Evolutionary conservation across 2,888 invertebrate species (phyloP).

Genomic region (Orthosia gothica): DNA sequence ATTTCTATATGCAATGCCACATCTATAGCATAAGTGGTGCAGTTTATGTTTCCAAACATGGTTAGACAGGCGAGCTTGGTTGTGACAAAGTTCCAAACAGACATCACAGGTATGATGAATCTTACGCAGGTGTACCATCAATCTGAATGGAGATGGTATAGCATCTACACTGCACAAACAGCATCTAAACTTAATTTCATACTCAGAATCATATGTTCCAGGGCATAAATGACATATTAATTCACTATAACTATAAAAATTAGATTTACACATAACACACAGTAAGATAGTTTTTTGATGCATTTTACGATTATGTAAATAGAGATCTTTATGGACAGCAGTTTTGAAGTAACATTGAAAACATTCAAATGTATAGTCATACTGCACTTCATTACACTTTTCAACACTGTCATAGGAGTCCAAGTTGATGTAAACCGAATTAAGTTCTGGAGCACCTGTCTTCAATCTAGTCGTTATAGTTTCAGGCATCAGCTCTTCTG

Average conservation of each 20-base stretch:
- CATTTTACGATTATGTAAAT: slow-evolving; percentile 96
- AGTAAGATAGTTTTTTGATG: slow-evolving; percentile 96
- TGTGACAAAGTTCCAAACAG: slow-evolving; percentile 95
- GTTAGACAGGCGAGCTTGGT: slow-evolving; percentile 95
- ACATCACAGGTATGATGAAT: slow-evolving; percentile 97
- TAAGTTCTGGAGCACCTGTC: slow-evolving; percentile 92
- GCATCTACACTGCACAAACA: slow-evolving; percentile 95
- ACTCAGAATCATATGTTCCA: slow-evolving; percentile 93
- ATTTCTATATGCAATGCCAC: slow-evolving; percentile 97
- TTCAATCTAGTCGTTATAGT: slow-evolving; percentile 94
- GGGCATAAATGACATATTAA: slow-evolving; percentile 97
- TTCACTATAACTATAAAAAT: slow-evolving; percentile 97
- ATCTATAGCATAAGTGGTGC: slow-evolving; percentile 96
- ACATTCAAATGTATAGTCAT: slow-evolving; percentile 95
- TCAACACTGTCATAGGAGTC: slow-evolving; percentile 93
- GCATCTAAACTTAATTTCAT: slow-evolving; percentile 95
- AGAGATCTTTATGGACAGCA: slow-evolving; percentile 95
- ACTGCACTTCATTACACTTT: slow-evolving; percentile 90
- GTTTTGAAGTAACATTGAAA: slow-evolving; percentile 96
- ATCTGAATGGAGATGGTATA: slow-evolving; percentile 96
- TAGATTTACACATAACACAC: slow-evolving; percentile 97
- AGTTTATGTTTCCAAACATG: slow-evolving; percentile 98
- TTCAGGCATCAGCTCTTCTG: slow-evolving; percentile 94
- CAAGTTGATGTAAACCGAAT: slow-evolving; percentile 93
- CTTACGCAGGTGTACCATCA: slow-evolving; percentile 97